phyloP scores from a whole-genome alignment of 2,888 invertebrate genomes.

The Belgica antarctica region DNA sequence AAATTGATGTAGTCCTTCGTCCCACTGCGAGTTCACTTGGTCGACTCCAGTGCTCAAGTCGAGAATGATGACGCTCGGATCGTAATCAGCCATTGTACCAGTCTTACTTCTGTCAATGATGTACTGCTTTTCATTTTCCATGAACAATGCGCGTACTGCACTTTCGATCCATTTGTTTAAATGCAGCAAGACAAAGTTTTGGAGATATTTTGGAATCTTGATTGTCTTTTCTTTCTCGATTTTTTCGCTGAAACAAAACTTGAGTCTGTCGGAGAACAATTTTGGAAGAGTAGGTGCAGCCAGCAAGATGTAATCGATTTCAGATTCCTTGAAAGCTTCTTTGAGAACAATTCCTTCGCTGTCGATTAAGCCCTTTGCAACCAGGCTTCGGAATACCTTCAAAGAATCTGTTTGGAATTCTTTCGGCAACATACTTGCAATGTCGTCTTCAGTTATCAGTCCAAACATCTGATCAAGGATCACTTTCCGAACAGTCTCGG shows the following conservation, averaged over 20 bases:
- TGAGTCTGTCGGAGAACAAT: background rate
- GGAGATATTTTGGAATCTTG: background rate
- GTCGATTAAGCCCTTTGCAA: too few relatives aligned
- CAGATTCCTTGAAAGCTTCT: too few relatives aligned
- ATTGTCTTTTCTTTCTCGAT: background rate
- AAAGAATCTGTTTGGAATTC: too few relatives aligned
- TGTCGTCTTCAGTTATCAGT: too few relatives aligned
- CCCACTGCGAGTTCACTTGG: conserved; percentile 51
- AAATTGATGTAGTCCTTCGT: conserved; percentile 53
- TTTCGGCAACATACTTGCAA: too few relatives aligned
- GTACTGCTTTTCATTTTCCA: conserved; percentile 49
- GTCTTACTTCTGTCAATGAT: conserved; percentile 49
- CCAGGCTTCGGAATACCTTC: too few relatives aligned
- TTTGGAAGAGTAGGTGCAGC: too few relatives aligned
- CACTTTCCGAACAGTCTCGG: background rate
- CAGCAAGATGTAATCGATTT: too few relatives aligned
- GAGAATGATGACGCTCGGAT: conserved; percentile 48
- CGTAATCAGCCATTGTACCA: conserved; percentile 43
- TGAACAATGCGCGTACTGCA: conserved; percentile 48
- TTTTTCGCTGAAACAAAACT: background rate
- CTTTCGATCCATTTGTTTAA: conserved; percentile 47
- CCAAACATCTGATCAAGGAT: too few relatives aligned
- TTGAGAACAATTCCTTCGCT: too few relatives aligned
- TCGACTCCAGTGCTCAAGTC: conserved; percentile 52
- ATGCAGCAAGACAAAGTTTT: background rate